Base-by-base conservation (phyloP, 2,888 invertebrate genomes). In the Tortricodes alternella region DNA sequence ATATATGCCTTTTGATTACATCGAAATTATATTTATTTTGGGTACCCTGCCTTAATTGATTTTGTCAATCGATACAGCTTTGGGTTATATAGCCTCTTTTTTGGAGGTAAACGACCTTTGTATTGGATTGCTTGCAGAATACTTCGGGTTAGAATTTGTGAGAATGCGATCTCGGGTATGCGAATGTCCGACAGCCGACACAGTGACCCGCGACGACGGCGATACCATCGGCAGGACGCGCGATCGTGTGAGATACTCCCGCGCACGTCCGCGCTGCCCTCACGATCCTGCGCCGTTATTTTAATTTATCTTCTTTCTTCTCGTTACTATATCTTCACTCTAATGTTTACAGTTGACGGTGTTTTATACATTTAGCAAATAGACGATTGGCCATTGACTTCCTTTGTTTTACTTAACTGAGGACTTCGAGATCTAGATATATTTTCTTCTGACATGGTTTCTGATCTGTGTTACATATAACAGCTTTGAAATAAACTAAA, bases 221-320 rank as follows among this genome's bases (percentile, higher is more conserved):
- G 71, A 83, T 82, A 80, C 65, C 65, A 75, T 56, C 60, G 68
- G 65, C 62, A 66, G 68, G 73, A 69, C 69, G 67, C 48, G 66
- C 65, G 85, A 83, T 85, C 80, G 85, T 84, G 85, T 83, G 85
- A 81, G 85, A 85, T 84, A 78, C 69, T 67, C 64, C 62, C 68
- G 73, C 67, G 74, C 85, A 83, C 83, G 83, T 82, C 76, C 66
- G 66, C 67, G 62, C 74, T 41, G 55, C 52, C 64, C 68, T 73
- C 71, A 63, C 67, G 64, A 65, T 63, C 61, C 63, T 56, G 60
- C 23, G 56, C 69, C 70, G 68, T 71, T 71, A 69, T 67, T 71
- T 70, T 67, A 67, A 67, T 67, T 73, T 70, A 67, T 65, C 61
- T 62, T 63, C 61, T 67, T 53, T 55, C 49, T 53, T 35, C 46